These are phyloP conservation scores for Callionymus lyra DNA, from an alignment of 2,113 vertebrate genomes.

Conservation along the genomic window DNA sequence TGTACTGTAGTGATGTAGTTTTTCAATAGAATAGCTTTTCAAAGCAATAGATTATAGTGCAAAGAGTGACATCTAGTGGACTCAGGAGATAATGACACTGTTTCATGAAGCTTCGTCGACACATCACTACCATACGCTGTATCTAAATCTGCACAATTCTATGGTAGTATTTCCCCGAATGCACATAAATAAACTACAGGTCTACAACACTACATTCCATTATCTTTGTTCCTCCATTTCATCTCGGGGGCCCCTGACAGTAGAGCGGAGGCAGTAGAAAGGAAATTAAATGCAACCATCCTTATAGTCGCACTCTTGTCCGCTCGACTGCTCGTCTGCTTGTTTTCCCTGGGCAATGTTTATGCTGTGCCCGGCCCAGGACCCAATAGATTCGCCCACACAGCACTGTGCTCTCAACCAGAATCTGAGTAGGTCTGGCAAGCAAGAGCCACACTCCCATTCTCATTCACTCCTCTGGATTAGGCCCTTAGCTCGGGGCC, in stretches of 20 bases:
- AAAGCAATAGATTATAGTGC: too few relatives aligned
- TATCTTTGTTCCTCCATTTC: constrained; percentile 14
- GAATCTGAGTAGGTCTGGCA: constrained; percentile 64
- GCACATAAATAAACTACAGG: constrained; percentile 23
- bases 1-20: too few relatives aligned
- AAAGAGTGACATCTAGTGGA: too few relatives aligned
- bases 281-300: constrained; percentile 59
- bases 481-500: constrained; percentile 38
- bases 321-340: constrained; percentile 41
- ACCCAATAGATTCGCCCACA: constrained; percentile 68
- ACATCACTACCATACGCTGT: too few relatives aligned
- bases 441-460: constrained; percentile 48
- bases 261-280: constrained; percentile 45
- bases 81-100: too few relatives aligned
- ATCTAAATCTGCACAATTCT: too few relatives aligned
- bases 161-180: neutral
- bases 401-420: constrained; percentile 66
- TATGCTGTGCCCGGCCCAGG: constrained; percentile 57
- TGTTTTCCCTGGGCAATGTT: constrained; percentile 58
- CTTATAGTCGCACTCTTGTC: constrained; percentile 54
- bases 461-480: constrained; percentile 58
- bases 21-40: too few relatives aligned
- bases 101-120: too few relatives aligned
- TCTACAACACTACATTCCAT: constrained; percentile 30
- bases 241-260: constrained; percentile 29